A percentile compares a stretch with the other conserved stretches of the same genome.
Evolutionary conservation across 2,113 vertebrate genomes (phyloP).

Genomic region (Myiozetetes cayanensis): DNA sequence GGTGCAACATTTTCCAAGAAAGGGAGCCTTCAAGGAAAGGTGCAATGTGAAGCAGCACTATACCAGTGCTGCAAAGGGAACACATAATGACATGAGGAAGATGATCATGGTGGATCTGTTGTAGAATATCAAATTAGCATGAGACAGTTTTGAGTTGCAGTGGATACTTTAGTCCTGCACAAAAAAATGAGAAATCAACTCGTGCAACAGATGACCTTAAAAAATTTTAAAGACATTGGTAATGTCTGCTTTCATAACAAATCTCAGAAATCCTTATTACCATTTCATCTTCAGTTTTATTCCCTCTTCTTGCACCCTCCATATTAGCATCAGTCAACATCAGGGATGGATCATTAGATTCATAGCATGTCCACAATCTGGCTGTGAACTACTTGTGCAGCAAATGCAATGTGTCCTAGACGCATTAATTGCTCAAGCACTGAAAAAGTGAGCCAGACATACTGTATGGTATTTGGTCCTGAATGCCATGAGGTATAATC

Average conservation of each 20-base stretch:
- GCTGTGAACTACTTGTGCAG: not conserved
- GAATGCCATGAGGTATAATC: not conserved
- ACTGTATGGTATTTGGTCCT: fast-evolving
- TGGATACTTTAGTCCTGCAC: not conserved
- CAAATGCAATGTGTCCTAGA: not conserved
- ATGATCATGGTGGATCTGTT: not conserved
- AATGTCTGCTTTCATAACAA: not conserved
- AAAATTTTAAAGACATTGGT: not conserved
- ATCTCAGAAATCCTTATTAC: not conserved
- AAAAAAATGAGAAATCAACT: not conserved
- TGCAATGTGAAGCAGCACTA: not conserved
- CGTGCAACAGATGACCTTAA: not conserved
- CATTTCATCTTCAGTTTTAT: not conserved
- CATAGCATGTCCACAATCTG: not conserved
- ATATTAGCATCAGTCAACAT: not conserved
- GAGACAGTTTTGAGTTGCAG: not conserved
- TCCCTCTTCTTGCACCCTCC: not conserved
- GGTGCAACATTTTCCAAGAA: not conserved
- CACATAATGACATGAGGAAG: not conserved
- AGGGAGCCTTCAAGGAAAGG: not conserved
- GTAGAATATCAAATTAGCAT: not conserved
- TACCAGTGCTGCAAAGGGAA: not conserved
- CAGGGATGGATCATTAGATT: not conserved
- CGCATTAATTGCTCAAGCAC: not conserved
- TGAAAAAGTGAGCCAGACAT: not conserved